Conservation (phyloP, 2,797 vertebrate species). For the Eulemur albifrons region DNA sequence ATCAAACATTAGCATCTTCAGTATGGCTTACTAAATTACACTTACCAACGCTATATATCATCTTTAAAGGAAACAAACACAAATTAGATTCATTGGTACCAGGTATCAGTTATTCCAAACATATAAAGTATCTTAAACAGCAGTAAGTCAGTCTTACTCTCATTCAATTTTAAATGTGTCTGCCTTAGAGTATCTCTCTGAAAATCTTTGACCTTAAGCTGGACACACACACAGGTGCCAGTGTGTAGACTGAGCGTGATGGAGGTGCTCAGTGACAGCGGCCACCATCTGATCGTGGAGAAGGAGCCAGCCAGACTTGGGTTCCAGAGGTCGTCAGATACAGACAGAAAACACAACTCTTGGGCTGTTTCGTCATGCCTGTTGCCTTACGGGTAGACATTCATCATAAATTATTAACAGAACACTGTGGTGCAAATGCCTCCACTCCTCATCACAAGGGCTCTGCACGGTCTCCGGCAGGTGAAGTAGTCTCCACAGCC, state of each 20-base stretch:
- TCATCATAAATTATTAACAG: background rate
- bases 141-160: background rate
- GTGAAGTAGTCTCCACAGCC: background rate
- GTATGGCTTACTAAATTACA: background rate
- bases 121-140: background rate
- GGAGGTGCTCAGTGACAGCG: accelerated
- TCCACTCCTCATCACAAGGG: background rate
- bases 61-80: background rate
- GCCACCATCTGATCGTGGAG: too few relatives aligned
- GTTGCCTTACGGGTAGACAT: background rate
- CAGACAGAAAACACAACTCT: background rate
- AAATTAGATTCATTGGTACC: background rate
- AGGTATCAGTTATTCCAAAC: background rate
- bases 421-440: background rate
- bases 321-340: background rate
- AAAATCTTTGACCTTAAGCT: background rate
- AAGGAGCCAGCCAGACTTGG: too few relatives aligned
- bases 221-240: background rate
- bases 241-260: background rate
- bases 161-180: background rate
- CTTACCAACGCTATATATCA: background rate
- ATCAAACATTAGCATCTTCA: background rate
- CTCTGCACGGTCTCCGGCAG: too few relatives aligned
- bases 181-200: background rate
- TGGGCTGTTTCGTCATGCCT: background rate